phyloP scores from a whole-genome alignment of 1,140 invertebrate species.

The Panagrolaimus sp. region DNA sequence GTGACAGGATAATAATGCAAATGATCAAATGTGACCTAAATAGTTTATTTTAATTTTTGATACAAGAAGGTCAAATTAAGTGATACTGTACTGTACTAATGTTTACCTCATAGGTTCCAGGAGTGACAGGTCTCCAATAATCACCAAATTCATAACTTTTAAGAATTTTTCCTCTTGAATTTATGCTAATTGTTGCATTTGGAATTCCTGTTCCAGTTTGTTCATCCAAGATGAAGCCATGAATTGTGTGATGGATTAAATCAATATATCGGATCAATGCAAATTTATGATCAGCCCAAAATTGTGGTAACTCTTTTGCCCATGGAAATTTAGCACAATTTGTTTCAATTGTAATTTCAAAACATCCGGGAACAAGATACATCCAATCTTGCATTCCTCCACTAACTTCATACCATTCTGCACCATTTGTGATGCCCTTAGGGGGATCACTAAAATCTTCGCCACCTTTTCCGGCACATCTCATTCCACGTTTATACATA shows the following conservation, averaged over 20 bases:
- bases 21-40: constrained; percentile 46
- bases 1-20: constrained; percentile 37
- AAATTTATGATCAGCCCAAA: constrained; percentile 83
- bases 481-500: constrained; percentile 47
- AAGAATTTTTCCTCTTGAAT: constrained; percentile 69
- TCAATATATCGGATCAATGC: constrained; percentile 77
- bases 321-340: constrained; percentile 84
- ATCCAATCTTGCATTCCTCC: constrained; percentile 97
- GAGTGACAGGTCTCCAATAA: constrained; percentile 83
- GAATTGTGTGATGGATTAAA: constrained; percentile 77
- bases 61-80: too few species aligned
- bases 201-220: constrained; percentile 69
- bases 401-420: constrained; percentile 60
- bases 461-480: constrained; percentile 34
- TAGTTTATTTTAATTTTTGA: constrained; percentile 20
- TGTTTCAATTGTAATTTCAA: constrained; percentile 87
- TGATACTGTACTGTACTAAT: neutral
- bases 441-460: constrained; percentile 55
- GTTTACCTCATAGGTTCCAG: constrained; percentile 79
- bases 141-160: constrained; percentile 73
- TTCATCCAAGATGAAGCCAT: constrained; percentile 76
- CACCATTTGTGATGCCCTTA: constrained; percentile 62
- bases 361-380: constrained; percentile 81
- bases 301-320: constrained; percentile 69
- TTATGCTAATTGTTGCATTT: constrained; percentile 68